Evolutionary conservation across 2,113 vertebrate species (phyloP).

Genomic region (Sturnira hondurensis): DNA sequence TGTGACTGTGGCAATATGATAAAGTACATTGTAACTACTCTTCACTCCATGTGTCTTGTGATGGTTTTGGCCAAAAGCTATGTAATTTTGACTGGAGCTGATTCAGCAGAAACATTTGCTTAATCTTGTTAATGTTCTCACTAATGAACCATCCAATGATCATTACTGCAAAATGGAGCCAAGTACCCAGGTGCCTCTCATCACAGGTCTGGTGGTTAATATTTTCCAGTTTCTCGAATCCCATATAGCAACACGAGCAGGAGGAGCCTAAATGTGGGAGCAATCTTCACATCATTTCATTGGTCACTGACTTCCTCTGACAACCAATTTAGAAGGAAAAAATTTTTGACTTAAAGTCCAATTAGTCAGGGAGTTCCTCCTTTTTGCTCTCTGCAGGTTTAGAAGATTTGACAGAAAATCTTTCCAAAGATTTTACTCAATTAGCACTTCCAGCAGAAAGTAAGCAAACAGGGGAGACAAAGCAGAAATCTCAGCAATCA

Average conservation of each 20-base stretch:
- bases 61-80: constrained; percentile 19
- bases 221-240: not conserved
- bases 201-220: not conserved
- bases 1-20: not conserved
- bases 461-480: not conserved
- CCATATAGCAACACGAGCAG: not conserved
- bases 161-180: not conserved
- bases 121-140: constrained; percentile 41
- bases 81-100: constrained; percentile 7
- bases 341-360: not conserved
- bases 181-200: constrained; percentile 36
- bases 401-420: not conserved
- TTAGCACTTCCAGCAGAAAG: not conserved
- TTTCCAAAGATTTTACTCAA: not conserved
- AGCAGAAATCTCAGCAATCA: not conserved
- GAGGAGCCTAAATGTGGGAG: not conserved
- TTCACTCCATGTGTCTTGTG: not conserved
- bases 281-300: not conserved
- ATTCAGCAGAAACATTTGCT: constrained; percentile 34
- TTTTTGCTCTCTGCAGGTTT: not conserved
- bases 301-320: not conserved
- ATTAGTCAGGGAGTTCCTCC: not conserved
- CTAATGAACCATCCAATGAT: not conserved
- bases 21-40: not conserved
- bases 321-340: not conserved